phyloP scores from a whole-genome alignment of 2,888 invertebrate genomes.

The Periphyllus acericola region DNA sequence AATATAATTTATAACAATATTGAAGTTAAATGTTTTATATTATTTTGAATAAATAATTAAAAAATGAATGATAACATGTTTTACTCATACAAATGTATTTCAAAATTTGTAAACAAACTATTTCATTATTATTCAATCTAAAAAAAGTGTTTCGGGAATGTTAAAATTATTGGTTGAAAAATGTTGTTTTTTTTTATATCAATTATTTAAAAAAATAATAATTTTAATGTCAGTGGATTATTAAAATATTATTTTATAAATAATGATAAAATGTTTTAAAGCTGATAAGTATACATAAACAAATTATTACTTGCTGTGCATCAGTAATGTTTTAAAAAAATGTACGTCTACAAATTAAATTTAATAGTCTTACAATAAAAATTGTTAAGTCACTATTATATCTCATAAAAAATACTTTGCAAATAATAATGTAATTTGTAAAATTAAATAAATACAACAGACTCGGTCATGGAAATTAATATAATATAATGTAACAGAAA shows the following conservation, averaged over 20 bases:
- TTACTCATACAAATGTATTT: background rate
- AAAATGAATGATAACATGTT: background rate
- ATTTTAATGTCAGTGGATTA: background rate
- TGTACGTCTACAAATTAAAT: background rate
- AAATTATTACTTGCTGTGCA: constrained; percentile 17
- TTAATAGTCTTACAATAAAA: constrained; percentile 15
- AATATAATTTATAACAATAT: too few species aligned
- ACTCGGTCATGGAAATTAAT: constrained; percentile 21
- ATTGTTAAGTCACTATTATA: background rate
- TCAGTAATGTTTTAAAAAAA: background rate
- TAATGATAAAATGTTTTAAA: constrained; percentile 19
- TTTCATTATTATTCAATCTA: background rate
- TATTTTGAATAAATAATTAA: background rate
- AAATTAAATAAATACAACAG: background rate
- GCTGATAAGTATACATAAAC: background rate
- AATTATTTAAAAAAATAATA: background rate
- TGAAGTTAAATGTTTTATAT: background rate
- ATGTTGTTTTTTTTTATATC: background rate
- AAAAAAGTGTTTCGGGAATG: constrained; percentile 39
- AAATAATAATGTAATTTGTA: background rate
- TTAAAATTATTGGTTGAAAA: background rate
- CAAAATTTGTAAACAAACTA: background rate
- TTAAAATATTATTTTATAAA: background rate
- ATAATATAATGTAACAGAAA: background rate
- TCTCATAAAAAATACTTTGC: constrained; percentile 21